Base-by-base conservation (phyloP, 2,888 invertebrate species). In the Neoaliturus tenellus region DNA sequence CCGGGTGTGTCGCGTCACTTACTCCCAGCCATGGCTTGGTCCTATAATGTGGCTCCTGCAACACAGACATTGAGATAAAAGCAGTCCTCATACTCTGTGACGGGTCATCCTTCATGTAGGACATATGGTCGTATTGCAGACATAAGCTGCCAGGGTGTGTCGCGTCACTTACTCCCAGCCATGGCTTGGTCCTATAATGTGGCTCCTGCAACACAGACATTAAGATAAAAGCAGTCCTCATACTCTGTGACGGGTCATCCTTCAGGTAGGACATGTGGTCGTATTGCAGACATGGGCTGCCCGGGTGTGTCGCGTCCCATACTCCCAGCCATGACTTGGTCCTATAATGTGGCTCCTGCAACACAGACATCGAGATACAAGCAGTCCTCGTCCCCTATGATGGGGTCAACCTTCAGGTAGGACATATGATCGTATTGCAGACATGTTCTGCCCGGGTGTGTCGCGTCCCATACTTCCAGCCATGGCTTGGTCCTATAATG, bases 381-480 rank as follows among this genome's bases (percentile, higher is more conserved):
- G 10, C 10, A 35, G 10, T 81, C 83, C 41, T 83, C 81, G 69
- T 83, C 83, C 8, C 67, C 67, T 6, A 67, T 67, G 67, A 67
- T 67, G 17, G n/a, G 67, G 17, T 67, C 67, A 10, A 51, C 83
- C 80, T 6, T n/a, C 20, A 17, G 58, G 75, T 84, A 85, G 0
- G 86, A 85, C 88, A 93, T 90, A 3, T 93, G 91, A 31, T 91
- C 91, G 89, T 93, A 93, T 88, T 96, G 96, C 5, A 95, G 90
- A 88, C 96, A 96, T 0, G 89, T 89, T 0, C 92, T 90, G 0
- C 94, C 91, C 0, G 91, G 90, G 20, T 90, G 90, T 0, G 94
- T 94, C 0, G 96, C 96, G 88, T 95, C 93, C 93, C 94, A 94
- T 0, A 93, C 91, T 0, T 94, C 95, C 0, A 90, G 82, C 95